A percentile compares a stretch with the other conserved stretches of the same genome.
Evolutionary conservation across 1,140 invertebrate species (phyloP).

Genomic region (Bicyclus anynana): DNA sequence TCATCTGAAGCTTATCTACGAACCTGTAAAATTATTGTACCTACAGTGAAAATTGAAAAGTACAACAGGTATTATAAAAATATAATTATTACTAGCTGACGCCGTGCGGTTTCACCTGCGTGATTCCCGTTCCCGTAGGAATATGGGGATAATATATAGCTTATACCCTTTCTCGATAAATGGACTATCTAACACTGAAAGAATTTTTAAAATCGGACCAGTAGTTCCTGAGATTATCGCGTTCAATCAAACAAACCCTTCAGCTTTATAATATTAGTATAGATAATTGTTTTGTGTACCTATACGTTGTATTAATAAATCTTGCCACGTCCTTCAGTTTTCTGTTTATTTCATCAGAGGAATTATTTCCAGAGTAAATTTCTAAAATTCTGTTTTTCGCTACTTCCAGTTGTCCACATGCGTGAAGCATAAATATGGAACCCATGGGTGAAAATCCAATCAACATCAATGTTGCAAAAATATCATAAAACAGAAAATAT

Average conservation of each 20-base stretch:
- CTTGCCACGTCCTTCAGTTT: conserved; percentile 29
- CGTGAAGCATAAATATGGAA: conserved; percentile 44
- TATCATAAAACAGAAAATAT: conserved; percentile 23
- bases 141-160: too few species aligned
- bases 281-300: too few species aligned
- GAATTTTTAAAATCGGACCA: too few species aligned
- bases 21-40: conserved; percentile 29
- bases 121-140: too few species aligned
- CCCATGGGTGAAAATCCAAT: conserved; percentile 35
- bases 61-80: too few species aligned
- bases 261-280: too few species aligned
- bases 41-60: background rate
- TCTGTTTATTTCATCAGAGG: conserved; percentile 15
- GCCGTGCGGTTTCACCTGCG: too few species aligned
- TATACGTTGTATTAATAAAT: conserved; percentile 28
- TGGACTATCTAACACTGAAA: too few species aligned
- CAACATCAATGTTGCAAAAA: conserved; percentile 29
- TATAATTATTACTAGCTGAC: too few species aligned
- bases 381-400: conserved; percentile 23
- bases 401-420: conserved; percentile 43
- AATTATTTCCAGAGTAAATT: conserved; percentile 16
- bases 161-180: too few species aligned
- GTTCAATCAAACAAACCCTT: too few species aligned
- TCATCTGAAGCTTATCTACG: conserved; percentile 29
- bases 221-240: too few species aligned